phyloP scores from a whole-genome alignment of 2,113 vertebrate species.

The Empidonax traillii region DNA sequence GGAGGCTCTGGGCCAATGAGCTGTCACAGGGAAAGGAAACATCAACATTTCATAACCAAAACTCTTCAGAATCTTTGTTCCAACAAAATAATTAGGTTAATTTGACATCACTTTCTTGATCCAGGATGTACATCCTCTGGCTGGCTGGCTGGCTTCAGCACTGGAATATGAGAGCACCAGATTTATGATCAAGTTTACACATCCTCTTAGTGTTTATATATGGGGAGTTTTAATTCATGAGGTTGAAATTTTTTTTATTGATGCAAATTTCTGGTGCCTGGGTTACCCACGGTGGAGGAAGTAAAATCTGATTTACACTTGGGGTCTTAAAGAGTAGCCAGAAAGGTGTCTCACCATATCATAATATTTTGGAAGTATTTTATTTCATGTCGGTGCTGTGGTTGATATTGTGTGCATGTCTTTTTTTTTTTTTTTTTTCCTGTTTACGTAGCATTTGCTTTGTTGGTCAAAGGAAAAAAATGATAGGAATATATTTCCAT shows the following conservation, averaged over 20 bases:
- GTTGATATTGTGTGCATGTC: not conserved
- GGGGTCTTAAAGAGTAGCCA: not conserved
- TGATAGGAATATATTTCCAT: not conserved
- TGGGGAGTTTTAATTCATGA: not conserved
- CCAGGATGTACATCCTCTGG: not conserved
- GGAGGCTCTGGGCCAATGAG: not conserved
- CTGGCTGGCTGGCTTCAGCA: not conserved
- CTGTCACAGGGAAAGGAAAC: not conserved
- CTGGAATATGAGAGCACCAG: not conserved
- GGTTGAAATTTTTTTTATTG: not conserved
- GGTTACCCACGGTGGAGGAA: not conserved
- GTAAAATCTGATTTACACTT: not conserved
- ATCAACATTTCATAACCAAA: not conserved
- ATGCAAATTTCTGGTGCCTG: not conserved
- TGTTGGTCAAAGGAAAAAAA: not conserved
- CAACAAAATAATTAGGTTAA: constrained; percentile 7
- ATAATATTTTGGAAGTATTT: not conserved
- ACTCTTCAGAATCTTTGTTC: not conserved
- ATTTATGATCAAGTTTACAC: not conserved
- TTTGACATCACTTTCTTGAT: not conserved
- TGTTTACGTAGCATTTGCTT: not conserved
- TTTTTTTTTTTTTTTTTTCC: not conserved
- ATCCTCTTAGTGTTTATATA: not conserved
- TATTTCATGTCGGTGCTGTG: not conserved
- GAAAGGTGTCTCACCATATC: not conserved